Base-by-base conservation (phyloP, 1,140 invertebrate species). In the Rhopalosiphum maidis region DNA sequence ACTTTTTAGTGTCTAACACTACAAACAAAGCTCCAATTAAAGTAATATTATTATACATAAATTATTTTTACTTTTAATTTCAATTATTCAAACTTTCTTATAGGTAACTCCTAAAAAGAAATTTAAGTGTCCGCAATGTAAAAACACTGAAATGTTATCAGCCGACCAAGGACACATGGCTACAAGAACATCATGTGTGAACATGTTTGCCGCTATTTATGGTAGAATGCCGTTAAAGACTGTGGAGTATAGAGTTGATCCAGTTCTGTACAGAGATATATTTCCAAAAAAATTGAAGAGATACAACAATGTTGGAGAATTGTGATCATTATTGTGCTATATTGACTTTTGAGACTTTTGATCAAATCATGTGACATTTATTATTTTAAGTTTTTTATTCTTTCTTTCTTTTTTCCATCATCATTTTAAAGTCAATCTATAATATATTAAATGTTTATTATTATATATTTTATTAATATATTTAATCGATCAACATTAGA, bases 51-150 rank as follows among this genome's bases (percentile, higher is more conserved):
- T 86, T 18, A 41, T 82, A 48, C 41, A 30, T 68, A 85, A 51
- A 55, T 90, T 94, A n/a, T 43, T 15, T 90, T 68, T 22, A 15
- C 15, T n/a, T 87, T 43, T 15, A 60, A 35, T 37, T 41, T 48
- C 0, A 41, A 82, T 37, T 83, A 11, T 48, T 93, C 51, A 11
- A 11, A 82, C 22, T 21, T 51, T 91, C 41, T 82, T 30, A 7
- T 95, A 97, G 97, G 98, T 99, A n/a, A 97, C 98, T 2, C 98
- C 98, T 0, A 96, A 98, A n/a, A 99, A 99, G 95, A 99, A 99
- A 95, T 99, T 99, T 95, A 99, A 99, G 95, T 99, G 99, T 95
- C 98, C 98, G 0, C 98, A 99, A 95, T 99, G 98, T 95, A 97
- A 97, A 2, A 99, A 98, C 95, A 98, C 97, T 0, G 98, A 99